Conservation (phyloP, 2,888 invertebrate genomes). For the Caenorhabditis japonica region DNA sequence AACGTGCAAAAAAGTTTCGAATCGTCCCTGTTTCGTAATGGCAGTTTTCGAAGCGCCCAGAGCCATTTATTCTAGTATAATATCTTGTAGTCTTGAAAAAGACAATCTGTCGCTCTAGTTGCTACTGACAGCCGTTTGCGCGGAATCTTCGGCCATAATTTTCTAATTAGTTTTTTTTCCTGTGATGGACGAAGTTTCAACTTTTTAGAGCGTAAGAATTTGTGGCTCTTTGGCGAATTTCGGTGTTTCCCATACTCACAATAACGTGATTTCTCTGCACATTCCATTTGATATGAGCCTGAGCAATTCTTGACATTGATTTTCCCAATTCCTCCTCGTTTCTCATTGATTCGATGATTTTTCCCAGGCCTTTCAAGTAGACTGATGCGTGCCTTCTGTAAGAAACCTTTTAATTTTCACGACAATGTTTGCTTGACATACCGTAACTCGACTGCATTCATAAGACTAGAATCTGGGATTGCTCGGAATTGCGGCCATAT, state of each 20-base stretch:
- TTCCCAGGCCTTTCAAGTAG: slow-evolving; percentile 71
- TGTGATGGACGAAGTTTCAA: too few relatives aligned
- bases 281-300: slow-evolving; percentile 74
- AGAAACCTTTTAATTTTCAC: neutral
- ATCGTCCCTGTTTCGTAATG: too few relatives aligned
- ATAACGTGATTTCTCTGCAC: slow-evolving; percentile 70
- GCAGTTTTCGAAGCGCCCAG: too few relatives aligned
- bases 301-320: slow-evolving; percentile 68
- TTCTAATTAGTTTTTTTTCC: too few relatives aligned
- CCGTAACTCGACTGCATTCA: slow-evolving; percentile 70
- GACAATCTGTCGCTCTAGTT: too few relatives aligned
- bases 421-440: neutral
- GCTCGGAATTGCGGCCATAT: slow-evolving; percentile 75
- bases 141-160: too few relatives aligned
- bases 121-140: too few relatives aligned
- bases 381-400: slow-evolving; percentile 64
- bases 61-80: too few relatives aligned
- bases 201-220: too few relatives aligned
- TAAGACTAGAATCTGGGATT: slow-evolving; percentile 73
- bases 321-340: slow-evolving; percentile 63
- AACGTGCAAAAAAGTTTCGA: too few relatives aligned
- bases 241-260: slow-evolving; percentile 55
- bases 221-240: too few relatives aligned
- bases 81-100: too few relatives aligned
- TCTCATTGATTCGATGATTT: slow-evolving; percentile 73